These are phyloP conservation scores for Smittia aterrima DNA, from an alignment of 2,888 invertebrate species.

Conservation along the genomic window DNA sequence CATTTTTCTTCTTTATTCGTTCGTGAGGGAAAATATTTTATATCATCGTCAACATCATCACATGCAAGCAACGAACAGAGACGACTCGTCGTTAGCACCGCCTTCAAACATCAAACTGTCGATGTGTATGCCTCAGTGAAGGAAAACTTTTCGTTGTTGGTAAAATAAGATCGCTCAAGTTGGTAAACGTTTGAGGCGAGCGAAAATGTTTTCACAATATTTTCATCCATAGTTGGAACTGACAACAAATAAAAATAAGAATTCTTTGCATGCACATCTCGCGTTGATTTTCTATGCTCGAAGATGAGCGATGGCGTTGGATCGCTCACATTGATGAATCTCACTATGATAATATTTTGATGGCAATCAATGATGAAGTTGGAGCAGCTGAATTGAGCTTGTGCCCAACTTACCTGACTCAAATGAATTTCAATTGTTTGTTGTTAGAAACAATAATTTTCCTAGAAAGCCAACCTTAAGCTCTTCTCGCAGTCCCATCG, in stretches of 20 bases:
- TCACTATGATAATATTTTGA: no score
- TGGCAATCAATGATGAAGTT: no score
- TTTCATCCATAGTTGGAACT: constrained; percentile 34
- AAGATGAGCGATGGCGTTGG: neutral
- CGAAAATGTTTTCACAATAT: constrained; percentile 29
- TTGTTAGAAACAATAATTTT: constrained; percentile 18
- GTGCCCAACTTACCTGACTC: no score
- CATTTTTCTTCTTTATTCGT: neutral
- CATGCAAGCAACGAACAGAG: neutral
- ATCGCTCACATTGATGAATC: no score
- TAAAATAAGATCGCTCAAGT: constrained; percentile 29
- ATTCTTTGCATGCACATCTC: neutral
- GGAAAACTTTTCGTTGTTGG: constrained; percentile 5
- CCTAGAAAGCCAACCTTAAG: neutral
- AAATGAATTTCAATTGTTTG: constrained; percentile 6
- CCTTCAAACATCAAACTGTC: neutral
- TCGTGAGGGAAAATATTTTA: neutral
- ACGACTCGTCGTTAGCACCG: neutral
- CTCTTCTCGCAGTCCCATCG: neutral
- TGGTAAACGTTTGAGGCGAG: constrained; percentile 33
- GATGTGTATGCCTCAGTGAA: neutral
- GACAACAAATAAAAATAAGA: neutral
- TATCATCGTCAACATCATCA: no score
- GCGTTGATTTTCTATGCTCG: neutral
- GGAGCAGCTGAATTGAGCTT: no score